A percentile compares a stretch with the other conserved stretches of the same genome.
Evolutionary conservation across 2,797 vertebrate species (phyloP).

Genomic region (Rhynchotus rufescens): DNA sequence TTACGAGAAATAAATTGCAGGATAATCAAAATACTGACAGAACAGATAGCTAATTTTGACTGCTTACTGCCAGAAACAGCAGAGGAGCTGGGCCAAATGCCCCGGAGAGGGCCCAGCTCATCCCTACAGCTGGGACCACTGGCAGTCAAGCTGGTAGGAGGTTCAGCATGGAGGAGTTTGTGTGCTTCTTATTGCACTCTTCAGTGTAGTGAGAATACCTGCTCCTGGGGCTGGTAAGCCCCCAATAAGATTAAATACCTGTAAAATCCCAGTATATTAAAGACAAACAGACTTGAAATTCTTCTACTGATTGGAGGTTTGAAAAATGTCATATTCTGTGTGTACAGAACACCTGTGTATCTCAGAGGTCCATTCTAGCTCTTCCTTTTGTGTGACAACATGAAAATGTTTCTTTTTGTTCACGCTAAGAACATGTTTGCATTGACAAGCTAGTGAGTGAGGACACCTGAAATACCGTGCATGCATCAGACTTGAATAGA

Average conservation of each 20-base stretch:
- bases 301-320: not conserved
- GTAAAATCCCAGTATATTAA: not conserved
- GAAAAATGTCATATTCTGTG: not conserved
- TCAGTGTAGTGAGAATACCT: not conserved
- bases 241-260: not conserved
- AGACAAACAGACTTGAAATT: not conserved
- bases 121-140: not conserved
- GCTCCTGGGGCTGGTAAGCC: not conserved
- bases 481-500: not conserved
- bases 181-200: not conserved
- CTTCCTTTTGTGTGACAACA: not conserved
- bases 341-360: not conserved
- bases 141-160: not conserved
- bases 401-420: slow-evolving; percentile 1
- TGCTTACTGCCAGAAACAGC: not conserved
- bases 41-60: not conserved
- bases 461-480: not conserved
- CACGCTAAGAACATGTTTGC: not conserved
- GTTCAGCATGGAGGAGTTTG: rapidly evolving
- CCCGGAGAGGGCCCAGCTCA: not conserved
- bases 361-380: not conserved
- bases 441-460: not conserved
- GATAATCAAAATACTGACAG: not conserved
- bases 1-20: not conserved
- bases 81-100: not conserved